These are phyloP conservation scores for Crotalus viridis DNA, from an alignment of 2,113 vertebrate genomes.

Conservation along the genomic window DNA sequence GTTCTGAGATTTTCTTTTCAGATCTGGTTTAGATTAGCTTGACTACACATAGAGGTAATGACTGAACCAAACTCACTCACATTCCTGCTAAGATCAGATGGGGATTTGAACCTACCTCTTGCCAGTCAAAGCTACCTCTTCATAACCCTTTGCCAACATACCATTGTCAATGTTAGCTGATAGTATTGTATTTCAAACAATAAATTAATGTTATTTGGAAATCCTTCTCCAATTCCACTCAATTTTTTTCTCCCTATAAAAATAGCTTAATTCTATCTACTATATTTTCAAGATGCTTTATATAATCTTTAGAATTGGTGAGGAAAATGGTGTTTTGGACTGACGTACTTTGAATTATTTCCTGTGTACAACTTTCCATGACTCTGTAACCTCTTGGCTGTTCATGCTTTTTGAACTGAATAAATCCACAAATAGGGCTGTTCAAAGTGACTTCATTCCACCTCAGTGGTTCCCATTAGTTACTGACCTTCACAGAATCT, in stretches of 20 bases:
- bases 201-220: neutral
- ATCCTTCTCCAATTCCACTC: neutral
- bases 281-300: neutral
- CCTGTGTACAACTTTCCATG: neutral
- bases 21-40: neutral
- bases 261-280: neutral
- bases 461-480: neutral
- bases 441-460: neutral
- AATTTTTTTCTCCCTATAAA: neutral
- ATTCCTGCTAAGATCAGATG: neutral
- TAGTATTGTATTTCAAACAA: neutral
- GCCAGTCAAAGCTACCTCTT: neutral
- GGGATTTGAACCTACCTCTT: neutral
- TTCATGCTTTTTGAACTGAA: neutral
- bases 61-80: neutral
- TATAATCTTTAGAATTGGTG: neutral
- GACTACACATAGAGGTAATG: conserved; percentile 2
- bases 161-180: neutral
- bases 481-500: neutral
- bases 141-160: neutral
- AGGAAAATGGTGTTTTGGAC: neutral
- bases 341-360: neutral
- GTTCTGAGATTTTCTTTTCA: conserved; percentile 24
- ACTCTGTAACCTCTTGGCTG: neutral
- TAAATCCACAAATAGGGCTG: neutral